Evolutionary conservation across 2,888 invertebrate species (phyloP).

Genomic region (Schrankia costaestrigalis): DNA sequence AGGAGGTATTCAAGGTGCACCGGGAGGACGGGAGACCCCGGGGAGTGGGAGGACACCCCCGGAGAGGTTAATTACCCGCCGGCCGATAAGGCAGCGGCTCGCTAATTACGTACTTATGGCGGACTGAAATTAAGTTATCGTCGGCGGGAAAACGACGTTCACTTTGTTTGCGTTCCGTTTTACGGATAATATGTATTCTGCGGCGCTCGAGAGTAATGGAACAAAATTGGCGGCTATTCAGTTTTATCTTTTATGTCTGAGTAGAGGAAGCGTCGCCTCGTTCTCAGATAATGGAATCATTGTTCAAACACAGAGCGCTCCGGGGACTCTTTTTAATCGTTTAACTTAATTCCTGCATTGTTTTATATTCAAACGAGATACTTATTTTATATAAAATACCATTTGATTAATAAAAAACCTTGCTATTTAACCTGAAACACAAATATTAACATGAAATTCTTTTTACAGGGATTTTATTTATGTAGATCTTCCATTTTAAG

Average conservation of each 20-base stretch:
- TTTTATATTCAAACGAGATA: constrained; percentile 48
- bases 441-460: constrained; percentile 2
- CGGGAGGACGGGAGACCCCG: constrained; percentile 45
- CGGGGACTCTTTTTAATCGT: constrained; percentile 69
- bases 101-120: constrained; percentile 81
- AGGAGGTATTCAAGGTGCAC: constrained; percentile 76
- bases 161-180: constrained; percentile 80
- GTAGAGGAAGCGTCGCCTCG: constrained; percentile 43
- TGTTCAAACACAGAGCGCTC: constrained; percentile 61
- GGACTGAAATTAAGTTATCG: constrained; percentile 81
- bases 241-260: constrained; percentile 71
- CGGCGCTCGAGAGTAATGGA: constrained; percentile 71
- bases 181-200: constrained; percentile 76
- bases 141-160: constrained; percentile 75
- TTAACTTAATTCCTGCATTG: constrained; percentile 66
- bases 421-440: too few species aligned
- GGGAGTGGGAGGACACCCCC: constrained; percentile 42
- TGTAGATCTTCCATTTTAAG: constrained; percentile 22
- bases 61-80: constrained; percentile 78
- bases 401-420: too few species aligned
- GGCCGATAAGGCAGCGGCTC: constrained; percentile 80
- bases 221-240: constrained; percentile 75
- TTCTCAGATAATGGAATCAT: constrained; percentile 71
- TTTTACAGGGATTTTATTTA: constrained; percentile 18
- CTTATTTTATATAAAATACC: constrained; percentile 22